A percentile compares a stretch with the other conserved stretches of the same genome.
These are phyloP conservation scores for Cerceris ruficornis DNA, from an alignment of 2,888 invertebrate species.

Conservation along the genomic window DNA sequence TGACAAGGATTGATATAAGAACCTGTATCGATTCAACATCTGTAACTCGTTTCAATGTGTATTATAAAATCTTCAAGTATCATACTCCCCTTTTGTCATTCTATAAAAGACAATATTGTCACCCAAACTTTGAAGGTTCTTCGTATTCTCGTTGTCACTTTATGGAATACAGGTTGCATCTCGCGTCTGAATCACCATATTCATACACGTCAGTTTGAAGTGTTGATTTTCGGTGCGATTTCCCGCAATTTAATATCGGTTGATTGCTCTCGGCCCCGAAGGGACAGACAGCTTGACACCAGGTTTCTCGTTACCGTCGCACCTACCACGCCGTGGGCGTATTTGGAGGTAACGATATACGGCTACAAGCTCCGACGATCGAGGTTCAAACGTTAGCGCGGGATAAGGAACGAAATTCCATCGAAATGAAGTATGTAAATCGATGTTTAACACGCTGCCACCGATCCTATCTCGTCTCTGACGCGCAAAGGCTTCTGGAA, in stretches of 20 bases:
- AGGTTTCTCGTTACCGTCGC: conserved; percentile 25
- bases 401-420: background rate
- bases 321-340: background rate
- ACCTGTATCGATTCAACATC: too few species aligned
- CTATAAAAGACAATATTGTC: background rate
- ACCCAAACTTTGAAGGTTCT: background rate
- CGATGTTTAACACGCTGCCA: background rate
- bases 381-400: background rate
- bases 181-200: background rate
- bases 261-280: background rate
- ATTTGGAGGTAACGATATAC: background rate
- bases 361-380: background rate
- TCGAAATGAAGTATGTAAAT: background rate
- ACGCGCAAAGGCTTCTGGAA: background rate
- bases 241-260: conserved; percentile 1
- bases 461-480: too few species aligned
- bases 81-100: too few species aligned
- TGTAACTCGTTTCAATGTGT: too few species aligned
- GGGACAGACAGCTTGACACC: conserved; percentile 16
- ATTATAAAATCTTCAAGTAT: too few species aligned
- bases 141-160: background rate
- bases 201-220: background rate
- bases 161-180: background rate
- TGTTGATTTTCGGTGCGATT: conserved; percentile 5
- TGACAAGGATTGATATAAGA: too few species aligned